Evolutionary conservation across 2,888 invertebrate species (phyloP).

Genomic region (Blastobasis lacticolella): DNA sequence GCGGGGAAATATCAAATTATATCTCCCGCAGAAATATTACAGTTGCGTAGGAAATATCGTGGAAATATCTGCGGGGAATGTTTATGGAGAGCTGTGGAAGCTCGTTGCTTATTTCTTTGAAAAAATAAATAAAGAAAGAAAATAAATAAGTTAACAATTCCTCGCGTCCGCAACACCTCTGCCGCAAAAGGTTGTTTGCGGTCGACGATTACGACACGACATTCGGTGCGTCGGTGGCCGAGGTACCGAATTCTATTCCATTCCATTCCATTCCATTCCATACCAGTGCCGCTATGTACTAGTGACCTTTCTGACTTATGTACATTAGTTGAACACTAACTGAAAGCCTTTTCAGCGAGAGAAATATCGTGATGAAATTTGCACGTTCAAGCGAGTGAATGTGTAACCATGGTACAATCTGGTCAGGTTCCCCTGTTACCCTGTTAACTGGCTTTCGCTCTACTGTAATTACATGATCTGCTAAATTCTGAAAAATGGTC

Average conservation of each 20-base stretch:
- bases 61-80: not conserved
- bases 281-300: too few species aligned
- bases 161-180: not conserved
- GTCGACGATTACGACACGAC: not conserved
- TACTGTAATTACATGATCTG: too few species aligned
- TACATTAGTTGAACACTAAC: too few species aligned
- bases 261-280: not conserved
- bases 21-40: not conserved
- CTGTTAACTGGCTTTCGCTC: too few species aligned
- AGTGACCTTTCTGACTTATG: too few species aligned
- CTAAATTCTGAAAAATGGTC: too few species aligned
- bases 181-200: not conserved
- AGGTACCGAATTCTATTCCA: not conserved
- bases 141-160: not conserved
- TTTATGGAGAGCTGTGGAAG: not conserved
- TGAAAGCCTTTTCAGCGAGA: not conserved
- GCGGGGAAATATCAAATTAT: slow-evolving; percentile 27
- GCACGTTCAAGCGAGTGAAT: not conserved
- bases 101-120: not conserved
- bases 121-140: not conserved
- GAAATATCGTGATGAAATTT: not conserved
- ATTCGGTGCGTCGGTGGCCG: not conserved
- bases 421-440: too few species aligned
- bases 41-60: not conserved
- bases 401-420: too few species aligned